Conservation (phyloP, 2,113 vertebrate genomes). For the Engraulis encrasicolus region DNA sequence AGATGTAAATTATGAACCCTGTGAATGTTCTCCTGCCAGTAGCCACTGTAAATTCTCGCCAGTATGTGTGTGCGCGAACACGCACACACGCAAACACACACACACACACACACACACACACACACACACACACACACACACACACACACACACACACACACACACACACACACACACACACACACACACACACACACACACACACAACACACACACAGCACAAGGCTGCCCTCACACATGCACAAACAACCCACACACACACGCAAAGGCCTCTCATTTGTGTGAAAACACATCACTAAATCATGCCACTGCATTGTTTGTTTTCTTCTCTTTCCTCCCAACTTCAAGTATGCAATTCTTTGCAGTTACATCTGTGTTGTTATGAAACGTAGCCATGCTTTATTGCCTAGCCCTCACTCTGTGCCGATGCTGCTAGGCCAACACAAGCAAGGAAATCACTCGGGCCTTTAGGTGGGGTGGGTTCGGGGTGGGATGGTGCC, state of each 20-base stretch:
- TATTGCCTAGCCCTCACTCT: constrained; percentile 60
- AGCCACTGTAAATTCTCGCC: constrained; percentile 32
- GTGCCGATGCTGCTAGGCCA: constrained; percentile 42
- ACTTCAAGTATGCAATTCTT: constrained; percentile 39
- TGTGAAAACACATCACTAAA: constrained; percentile 60
- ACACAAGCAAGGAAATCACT: constrained; percentile 55
- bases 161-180: constrained; percentile 23
- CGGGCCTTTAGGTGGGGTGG: constrained; percentile 44
- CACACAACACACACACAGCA: neutral
- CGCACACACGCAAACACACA: neutral
- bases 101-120: neutral
- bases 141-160: neutral
- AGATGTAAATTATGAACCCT: constrained; percentile 61
- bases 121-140: neutral
- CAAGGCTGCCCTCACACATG: too few relatives aligned
- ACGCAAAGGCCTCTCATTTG: constrained; percentile 50
- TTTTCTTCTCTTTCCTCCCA: constrained; percentile 47
- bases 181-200: neutral
- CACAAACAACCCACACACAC: constrained; percentile 13
- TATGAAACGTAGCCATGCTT: constrained; percentile 60
- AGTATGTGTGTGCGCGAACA: too few relatives aligned
- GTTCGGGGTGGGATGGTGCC: neutral
- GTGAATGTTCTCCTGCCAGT: constrained; percentile 61
- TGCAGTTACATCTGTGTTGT: constrained; percentile 59
- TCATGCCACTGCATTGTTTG: constrained; percentile 56